These are phyloP conservation scores for Microcebus murinus DNA, from an alignment of 2,113 vertebrate species.

Conservation along the genomic window DNA sequence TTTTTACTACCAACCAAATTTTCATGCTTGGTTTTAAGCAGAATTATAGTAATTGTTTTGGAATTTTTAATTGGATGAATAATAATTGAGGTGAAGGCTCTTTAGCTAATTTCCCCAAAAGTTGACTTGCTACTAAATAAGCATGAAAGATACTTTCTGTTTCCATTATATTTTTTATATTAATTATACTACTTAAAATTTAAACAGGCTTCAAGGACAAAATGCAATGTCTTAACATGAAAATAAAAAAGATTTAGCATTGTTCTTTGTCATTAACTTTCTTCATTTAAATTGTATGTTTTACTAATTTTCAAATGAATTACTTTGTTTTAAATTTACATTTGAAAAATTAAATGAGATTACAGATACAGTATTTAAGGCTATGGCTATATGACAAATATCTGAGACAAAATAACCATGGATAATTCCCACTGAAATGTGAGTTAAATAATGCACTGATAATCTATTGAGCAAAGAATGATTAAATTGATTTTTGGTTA, in stretches of 20 bases:
- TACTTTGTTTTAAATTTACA: slow-evolving; percentile 49
- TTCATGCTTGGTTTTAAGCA: slow-evolving; percentile 67
- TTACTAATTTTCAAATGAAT: slow-evolving; percentile 62
- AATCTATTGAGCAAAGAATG: slow-evolving; percentile 44
- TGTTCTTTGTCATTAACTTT: slow-evolving; percentile 55
- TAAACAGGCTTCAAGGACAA: slow-evolving; percentile 55
- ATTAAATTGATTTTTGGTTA: slow-evolving; percentile 39
- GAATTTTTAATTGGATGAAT: slow-evolving; percentile 77
- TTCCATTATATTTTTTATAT: slow-evolving; percentile 70
- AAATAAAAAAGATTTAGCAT: slow-evolving; percentile 48
- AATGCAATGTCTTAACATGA: slow-evolving; percentile 46
- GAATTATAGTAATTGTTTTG: slow-evolving; percentile 72
- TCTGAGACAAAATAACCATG: slow-evolving; percentile 3
- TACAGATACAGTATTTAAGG: slow-evolving; percentile 24
- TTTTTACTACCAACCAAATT: slow-evolving; percentile 54
- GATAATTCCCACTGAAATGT: background rate
- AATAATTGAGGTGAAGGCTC: slow-evolving; percentile 72
- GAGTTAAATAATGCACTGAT: background rate
- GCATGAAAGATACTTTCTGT: slow-evolving; percentile 72
- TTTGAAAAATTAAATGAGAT: slow-evolving; percentile 57
- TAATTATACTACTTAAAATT: slow-evolving; percentile 62
- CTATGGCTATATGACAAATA: background rate
- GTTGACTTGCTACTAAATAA: slow-evolving; percentile 66
- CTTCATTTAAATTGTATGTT: slow-evolving; percentile 59
- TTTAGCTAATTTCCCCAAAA: slow-evolving; percentile 65